Conservation (phyloP, 2,888 invertebrate genomes). For the Invenusta paracnida region DNA sequence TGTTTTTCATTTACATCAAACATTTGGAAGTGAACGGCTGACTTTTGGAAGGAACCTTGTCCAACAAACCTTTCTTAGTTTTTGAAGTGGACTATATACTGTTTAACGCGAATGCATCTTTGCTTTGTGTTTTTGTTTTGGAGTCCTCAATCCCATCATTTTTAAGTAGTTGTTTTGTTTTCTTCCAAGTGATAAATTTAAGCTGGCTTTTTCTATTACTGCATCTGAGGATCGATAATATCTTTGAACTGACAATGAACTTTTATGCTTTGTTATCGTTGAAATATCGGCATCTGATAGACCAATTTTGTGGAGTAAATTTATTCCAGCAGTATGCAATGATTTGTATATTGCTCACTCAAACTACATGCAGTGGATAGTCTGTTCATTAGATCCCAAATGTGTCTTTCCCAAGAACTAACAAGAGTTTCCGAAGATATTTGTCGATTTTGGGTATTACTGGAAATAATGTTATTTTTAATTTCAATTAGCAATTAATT, state of each 20-base stretch:
- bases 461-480: conserved; percentile 18
- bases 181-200: conserved; percentile 10
- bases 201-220: conserved; percentile 17
- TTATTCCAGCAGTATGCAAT: conserved; percentile 5
- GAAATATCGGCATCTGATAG: conserved; percentile 14
- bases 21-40: conserved; percentile 11
- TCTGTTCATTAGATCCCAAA: not conserved
- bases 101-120: conserved; percentile 5
- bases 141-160: conserved; percentile 5
- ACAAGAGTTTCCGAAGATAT: conserved; percentile 5
- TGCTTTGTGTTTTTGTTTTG: not conserved
- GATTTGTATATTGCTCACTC: not conserved
- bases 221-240: not conserved
- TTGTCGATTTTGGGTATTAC: conserved; percentile 5
- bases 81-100: not conserved
- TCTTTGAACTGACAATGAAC: conserved; percentile 1
- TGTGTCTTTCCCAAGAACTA: too few species aligned
- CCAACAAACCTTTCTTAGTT: conserved; percentile 10
- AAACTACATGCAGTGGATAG: not conserved
- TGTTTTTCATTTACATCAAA: conserved; percentile 10
- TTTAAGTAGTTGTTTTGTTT: conserved; percentile 15
- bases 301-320: conserved; percentile 16
- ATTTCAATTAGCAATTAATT: not conserved
- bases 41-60: conserved; percentile 10
- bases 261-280: conserved; percentile 11